Conservation (phyloP, 2,797 vertebrate genomes). For the Propithecus perrieri region DNA sequence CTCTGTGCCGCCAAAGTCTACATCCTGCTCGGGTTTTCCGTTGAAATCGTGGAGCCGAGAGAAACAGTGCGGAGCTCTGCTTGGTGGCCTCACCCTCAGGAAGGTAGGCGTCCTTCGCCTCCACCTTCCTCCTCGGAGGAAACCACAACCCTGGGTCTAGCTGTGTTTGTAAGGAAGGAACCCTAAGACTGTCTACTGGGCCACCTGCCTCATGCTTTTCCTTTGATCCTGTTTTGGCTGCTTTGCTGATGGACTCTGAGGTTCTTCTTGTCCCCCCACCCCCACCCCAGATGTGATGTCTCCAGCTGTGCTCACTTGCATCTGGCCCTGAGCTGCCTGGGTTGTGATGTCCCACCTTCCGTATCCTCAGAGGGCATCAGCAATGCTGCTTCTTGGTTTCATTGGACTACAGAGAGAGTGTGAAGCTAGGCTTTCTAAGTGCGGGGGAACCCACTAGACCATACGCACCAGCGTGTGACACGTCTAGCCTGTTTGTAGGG, state of each 20-base stretch:
- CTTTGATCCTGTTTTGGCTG: neutral
- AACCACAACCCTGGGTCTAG: neutral
- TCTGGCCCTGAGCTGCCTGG: neutral
- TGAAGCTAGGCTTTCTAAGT: neutral
- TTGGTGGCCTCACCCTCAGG: neutral
- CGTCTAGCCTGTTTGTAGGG: neutral
- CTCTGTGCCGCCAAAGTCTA: neutral
- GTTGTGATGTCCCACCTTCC: neutral
- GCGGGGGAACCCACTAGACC: neutral
- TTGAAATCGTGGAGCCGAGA: neutral
- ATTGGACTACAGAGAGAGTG: neutral
- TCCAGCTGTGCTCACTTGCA: neutral
- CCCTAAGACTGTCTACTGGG: neutral
- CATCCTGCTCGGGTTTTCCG: neutral
- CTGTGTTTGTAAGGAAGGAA: neutral
- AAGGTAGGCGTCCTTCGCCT: neutral
- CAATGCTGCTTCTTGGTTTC: neutral
- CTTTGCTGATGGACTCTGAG: neutral
- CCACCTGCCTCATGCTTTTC: neutral
- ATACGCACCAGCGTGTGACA: accelerated
- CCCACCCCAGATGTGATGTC: neutral
- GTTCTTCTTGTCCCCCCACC: neutral
- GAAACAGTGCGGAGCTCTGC: neutral
- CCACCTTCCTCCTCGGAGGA: neutral
- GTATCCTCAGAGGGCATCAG: neutral